Evolutionary conservation across 2,888 invertebrate genomes (phyloP), one percentile per base, ranked within the genome.

Genomic region (Trisateles emortualis): DNA sequence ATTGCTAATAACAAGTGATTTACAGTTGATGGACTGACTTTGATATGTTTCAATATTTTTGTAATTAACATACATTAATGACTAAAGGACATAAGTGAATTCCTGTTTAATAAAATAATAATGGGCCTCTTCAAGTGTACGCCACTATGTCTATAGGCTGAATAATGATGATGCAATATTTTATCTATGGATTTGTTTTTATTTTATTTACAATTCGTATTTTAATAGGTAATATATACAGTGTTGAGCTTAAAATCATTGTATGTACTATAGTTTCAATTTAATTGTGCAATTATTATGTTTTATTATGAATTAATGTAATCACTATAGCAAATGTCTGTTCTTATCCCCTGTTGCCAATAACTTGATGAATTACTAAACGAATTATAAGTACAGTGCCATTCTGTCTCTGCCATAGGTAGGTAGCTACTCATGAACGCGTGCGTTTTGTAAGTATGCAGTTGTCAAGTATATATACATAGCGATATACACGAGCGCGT

Each of bases 11-110:
- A 58, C 67, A 74, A 74, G 68, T 83, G 82, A 78, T 80, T 78
- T 75, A 72, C 79, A 74, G 80, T 81, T 79, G 71, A 74, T 68
- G 84, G 84, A 89, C 87, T 87, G 87, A 87, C 83, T 84, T 84
- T 83, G 74, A 82, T 80, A 84, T 76, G 81, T 84, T 86, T 80
- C 68, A 72, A 82, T 87, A 87, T 87, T 84, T 86, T 86, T 86
- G 79, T 86, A 84, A 81, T 70, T 52, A 72, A 71, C 72, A 64
- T 72, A 74, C 73, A 78, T 68, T 62, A 72, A 75, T 71, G 60
- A 62, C 68, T 65, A 56, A 62, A 70, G 73, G 63, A 70, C 57
- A 54, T 55, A 65, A 62, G 72, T 60, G 68, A 64, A 74, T 72
- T 66, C 74, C 56, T n/a, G n/a, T n/a, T n/a, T n/a, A n/a, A n/a